phyloP scores from a whole-genome alignment of 2,113 vertebrate genomes.

The Shinisaurus crocodilurus region DNA sequence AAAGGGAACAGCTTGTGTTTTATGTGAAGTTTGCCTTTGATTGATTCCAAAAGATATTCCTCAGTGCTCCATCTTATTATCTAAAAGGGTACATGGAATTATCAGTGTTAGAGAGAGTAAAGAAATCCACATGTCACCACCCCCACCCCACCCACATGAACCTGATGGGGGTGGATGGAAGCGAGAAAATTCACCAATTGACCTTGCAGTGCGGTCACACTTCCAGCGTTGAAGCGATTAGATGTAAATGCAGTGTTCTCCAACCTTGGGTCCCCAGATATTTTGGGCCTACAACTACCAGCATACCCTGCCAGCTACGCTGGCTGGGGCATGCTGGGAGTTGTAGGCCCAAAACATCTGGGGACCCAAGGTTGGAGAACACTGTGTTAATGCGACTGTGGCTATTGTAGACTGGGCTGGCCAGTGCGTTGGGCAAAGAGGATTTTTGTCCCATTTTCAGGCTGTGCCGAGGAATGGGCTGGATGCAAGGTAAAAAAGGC shows the following conservation, averaged over 20 bases:
- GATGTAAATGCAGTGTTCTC: too few species aligned
- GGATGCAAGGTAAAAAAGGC: background rate
- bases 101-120: conserved; percentile 49
- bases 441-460: background rate
- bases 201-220: conserved; percentile 37
- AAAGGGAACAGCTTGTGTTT: conserved; percentile 82
- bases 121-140: conserved; percentile 45
- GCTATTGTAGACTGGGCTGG: conserved; percentile 38
- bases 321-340: too few species aligned
- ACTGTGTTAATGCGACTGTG: conserved; percentile 43
- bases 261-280: too few species aligned
- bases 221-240: background rate
- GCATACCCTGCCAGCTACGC: too few species aligned
- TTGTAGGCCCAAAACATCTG: too few species aligned
- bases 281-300: too few species aligned
- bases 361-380: too few species aligned
- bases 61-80: conserved; percentile 72
- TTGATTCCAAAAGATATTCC: conserved; percentile 77
- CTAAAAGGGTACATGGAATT: conserved; percentile 63
- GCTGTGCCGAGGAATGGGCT: conserved; percentile 27
- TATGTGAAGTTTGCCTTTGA: conserved; percentile 78
- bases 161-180: background rate
- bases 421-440: background rate
- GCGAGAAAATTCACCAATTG: conserved; percentile 44
- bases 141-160: conserved; percentile 15